Conservation (phyloP, 2,113 vertebrate genomes). For the Bos javanicus region DNA sequence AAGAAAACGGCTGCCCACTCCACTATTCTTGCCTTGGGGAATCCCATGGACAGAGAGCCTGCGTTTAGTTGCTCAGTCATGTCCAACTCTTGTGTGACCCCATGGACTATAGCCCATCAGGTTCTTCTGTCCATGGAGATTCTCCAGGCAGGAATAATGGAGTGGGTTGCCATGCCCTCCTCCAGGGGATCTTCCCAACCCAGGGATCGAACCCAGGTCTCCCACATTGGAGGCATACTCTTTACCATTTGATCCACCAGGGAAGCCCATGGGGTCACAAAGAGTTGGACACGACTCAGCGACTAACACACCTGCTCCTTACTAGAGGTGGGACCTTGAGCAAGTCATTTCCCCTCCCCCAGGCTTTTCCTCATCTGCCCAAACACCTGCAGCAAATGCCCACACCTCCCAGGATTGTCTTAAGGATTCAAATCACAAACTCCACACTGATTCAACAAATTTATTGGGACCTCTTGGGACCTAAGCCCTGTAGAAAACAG, state of each 20-base stretch:
- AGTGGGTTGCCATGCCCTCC: background rate
- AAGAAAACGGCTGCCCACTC: background rate
- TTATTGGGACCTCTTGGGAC: constrained; percentile 46
- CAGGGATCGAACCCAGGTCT: background rate
- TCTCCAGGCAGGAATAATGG: background rate
- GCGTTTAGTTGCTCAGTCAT: background rate
- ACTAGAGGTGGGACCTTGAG: background rate
- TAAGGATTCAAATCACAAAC: background rate
- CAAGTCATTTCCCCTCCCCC: background rate
- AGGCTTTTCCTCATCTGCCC: background rate
- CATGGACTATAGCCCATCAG: background rate
- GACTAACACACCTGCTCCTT: background rate
- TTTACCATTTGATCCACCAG: background rate
- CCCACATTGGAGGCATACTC: background rate
- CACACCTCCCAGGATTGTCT: background rate
- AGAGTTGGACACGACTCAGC: background rate
- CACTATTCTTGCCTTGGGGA: background rate
- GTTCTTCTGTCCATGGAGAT: background rate
- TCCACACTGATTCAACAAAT: constrained; percentile 22
- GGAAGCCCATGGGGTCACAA: background rate
- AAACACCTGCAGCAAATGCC: background rate
- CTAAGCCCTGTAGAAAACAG: background rate
- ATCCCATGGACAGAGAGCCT: background rate
- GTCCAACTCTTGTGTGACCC: background rate
- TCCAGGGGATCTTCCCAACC: background rate